A percentile compares a stretch with the other conserved stretches of the same genome.
These are phyloP conservation scores for Trissoscelio sp. DNA, from an alignment of 2,888 invertebrate species.

Conservation along the genomic window DNA sequence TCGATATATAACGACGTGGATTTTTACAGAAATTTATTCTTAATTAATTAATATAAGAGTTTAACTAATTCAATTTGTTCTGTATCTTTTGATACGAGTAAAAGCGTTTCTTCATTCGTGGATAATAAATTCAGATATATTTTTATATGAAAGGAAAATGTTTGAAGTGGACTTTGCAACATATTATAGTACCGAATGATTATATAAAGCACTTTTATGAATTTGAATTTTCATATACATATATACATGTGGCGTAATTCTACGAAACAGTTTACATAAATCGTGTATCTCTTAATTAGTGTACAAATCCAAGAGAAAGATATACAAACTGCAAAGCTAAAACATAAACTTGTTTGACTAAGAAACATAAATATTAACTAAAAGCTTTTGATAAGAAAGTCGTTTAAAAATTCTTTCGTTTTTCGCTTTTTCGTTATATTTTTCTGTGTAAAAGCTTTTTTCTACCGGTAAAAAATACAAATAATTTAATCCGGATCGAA, in stretches of 20 bases:
- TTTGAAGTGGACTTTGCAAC: slow-evolving; percentile 8
- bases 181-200: slow-evolving; percentile 3
- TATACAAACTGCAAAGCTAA: slow-evolving; percentile 50
- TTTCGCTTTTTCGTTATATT: slow-evolving; percentile 23
- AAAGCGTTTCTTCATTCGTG: background rate
- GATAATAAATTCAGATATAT: slow-evolving; percentile 4
- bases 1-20: background rate
- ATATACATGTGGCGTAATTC: slow-evolving; percentile 36
- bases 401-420: slow-evolving; percentile 10
- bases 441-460: slow-evolving; percentile 25
- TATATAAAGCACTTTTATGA: slow-evolving; percentile 18
- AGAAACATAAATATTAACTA: slow-evolving; percentile 52
- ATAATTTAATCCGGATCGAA: slow-evolving; percentile 24
- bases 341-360: slow-evolving; percentile 57
- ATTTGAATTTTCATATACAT: slow-evolving; percentile 31
- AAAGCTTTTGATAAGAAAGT: slow-evolving; percentile 49
- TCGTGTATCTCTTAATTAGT: slow-evolving; percentile 55
- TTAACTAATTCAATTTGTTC: background rate
- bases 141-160: slow-evolving; percentile 13
- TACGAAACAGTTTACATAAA: slow-evolving; percentile 51
- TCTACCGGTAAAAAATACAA: background rate
- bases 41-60: background rate
- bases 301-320: slow-evolving; percentile 51
- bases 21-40: background rate
- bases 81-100: background rate